phyloP scores from a whole-genome alignment of 2,888 invertebrate species.

The Cheilosia scutellata region DNA sequence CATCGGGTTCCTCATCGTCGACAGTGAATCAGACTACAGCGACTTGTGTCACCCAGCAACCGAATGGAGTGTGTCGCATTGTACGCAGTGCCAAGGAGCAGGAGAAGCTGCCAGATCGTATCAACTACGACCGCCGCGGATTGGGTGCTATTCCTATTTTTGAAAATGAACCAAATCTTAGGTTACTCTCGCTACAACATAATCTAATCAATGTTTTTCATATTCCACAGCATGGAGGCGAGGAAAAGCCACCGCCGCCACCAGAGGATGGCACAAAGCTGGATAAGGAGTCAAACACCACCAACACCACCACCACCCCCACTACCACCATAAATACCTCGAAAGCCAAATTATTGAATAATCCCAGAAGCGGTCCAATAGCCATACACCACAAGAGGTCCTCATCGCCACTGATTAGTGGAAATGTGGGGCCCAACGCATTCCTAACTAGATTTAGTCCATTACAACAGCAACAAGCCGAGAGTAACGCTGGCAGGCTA shows the following conservation, averaged over 20 bases:
- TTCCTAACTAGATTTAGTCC: conserved; percentile 60
- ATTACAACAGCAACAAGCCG: conserved; percentile 59
- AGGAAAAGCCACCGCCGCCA: conserved; percentile 35
- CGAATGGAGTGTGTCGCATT: conserved; percentile 86
- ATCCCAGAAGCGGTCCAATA: conserved; percentile 77
- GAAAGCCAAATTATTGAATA: conserved; percentile 78
- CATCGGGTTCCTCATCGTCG: conserved; percentile 71
- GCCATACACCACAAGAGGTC: conserved; percentile 78
- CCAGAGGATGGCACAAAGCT: conserved; percentile 14
- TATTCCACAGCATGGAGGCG: conserved; percentile 81
- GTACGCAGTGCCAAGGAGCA: conserved; percentile 90
- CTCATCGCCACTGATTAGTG: conserved; percentile 73
- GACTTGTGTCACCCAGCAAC: conserved; percentile 80
- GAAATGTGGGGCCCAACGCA: conserved; percentile 32
- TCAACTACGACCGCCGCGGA: conserved; percentile 93
- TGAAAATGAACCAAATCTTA: conserved; percentile 91
- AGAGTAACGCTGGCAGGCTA: conserved; percentile 55
- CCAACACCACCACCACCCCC: conserved; percentile 6
- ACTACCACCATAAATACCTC: conserved; percentile 78
- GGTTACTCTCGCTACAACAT: conserved; percentile 95
- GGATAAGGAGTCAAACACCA: conserved; percentile 36
- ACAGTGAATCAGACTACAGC: conserved; percentile 62
- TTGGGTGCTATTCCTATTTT: conserved; percentile 92
- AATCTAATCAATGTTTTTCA: conserved; percentile 89
- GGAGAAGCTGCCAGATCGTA: conserved; percentile 93